These are phyloP conservation scores for Thymelicus acteon DNA, from an alignment of 2,888 invertebrate species.

Conservation along the genomic window DNA sequence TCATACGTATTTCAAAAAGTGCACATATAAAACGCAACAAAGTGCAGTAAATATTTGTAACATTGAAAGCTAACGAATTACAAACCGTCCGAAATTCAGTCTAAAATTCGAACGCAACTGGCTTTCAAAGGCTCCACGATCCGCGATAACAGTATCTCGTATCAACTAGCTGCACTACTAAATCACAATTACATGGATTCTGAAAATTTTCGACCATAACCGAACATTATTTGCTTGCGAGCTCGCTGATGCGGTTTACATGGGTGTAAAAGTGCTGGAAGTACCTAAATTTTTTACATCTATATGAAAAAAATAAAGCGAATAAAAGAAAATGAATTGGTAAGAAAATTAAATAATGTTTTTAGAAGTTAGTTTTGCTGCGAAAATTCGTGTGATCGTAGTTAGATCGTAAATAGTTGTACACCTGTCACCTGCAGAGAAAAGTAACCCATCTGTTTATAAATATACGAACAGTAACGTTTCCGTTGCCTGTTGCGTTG, in stretches of 20 bases:
- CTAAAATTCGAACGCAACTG: conserved; percentile 43
- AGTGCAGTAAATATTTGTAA: background rate
- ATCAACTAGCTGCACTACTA: conserved; percentile 69
- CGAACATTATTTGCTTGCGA: conserved; percentile 69
- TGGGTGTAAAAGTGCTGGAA: conserved; percentile 51
- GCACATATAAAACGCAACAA: background rate
- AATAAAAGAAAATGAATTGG: too few relatives aligned
- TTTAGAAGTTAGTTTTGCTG: too few relatives aligned
- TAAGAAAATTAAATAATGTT: too few relatives aligned
- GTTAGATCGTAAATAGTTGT: too few relatives aligned
- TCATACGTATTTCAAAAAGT: background rate
- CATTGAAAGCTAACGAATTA: conserved; percentile 4
- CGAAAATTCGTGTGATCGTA: too few relatives aligned
- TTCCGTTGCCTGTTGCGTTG: too few relatives aligned
- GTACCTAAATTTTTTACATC: background rate
- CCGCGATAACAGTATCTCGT: conserved; percentile 74
- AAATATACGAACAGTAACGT: too few relatives aligned
- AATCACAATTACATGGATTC: conserved; percentile 79
- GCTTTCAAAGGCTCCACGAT: conserved; percentile 51
- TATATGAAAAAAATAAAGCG: too few relatives aligned
- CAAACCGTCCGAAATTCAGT: conserved; percentile 39
- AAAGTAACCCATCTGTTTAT: too few relatives aligned
- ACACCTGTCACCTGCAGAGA: too few relatives aligned
- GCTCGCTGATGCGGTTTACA: conserved; percentile 59
- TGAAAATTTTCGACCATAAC: conserved; percentile 71